Evolutionary conservation across 2,888 invertebrate genomes (phyloP).

Genomic region (Macropis europaea): DNA sequence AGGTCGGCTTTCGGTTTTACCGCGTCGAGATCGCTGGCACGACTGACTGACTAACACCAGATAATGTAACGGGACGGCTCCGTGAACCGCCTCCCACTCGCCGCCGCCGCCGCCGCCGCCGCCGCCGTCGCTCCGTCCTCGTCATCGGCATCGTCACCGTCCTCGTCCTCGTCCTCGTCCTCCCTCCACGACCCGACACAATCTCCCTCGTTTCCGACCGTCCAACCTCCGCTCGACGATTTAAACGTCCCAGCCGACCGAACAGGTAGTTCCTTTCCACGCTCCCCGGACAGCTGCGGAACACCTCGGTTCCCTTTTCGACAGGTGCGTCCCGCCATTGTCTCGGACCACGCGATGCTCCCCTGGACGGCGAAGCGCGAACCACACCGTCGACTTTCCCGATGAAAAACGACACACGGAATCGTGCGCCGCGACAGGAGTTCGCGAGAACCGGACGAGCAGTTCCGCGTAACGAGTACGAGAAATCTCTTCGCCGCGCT

Average conservation of each 20-base stretch:
- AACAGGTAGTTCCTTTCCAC: slow-evolving; percentile 19
- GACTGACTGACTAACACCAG: slow-evolving; percentile 75
- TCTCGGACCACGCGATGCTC: not conserved
- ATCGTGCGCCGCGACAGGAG: too few species aligned
- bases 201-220: too few species aligned
- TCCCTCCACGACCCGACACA: not conserved
- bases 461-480: too few species aligned
- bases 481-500: too few species aligned
- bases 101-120: slow-evolving; percentile 44
- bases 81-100: slow-evolving; percentile 72
- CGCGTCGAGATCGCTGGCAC: slow-evolving; percentile 68
- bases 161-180: not conserved
- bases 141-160: not conserved
- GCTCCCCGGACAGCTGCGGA: not conserved
- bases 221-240: too few species aligned
- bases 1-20: slow-evolving; percentile 41
- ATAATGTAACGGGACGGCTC: slow-evolving; percentile 76
- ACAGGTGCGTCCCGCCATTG: slow-evolving; percentile 5
- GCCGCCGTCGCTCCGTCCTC: slow-evolving; percentile 12
- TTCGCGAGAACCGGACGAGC: too few species aligned
- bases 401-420: too few species aligned
- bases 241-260: slow-evolving; percentile 22
- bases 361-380: not conserved
- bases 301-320: not conserved
- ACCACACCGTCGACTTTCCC: not conserved